These are phyloP conservation scores for Chionoecetes opilio DNA, from an alignment of 1,140 invertebrate species.

Conservation along the genomic window DNA sequence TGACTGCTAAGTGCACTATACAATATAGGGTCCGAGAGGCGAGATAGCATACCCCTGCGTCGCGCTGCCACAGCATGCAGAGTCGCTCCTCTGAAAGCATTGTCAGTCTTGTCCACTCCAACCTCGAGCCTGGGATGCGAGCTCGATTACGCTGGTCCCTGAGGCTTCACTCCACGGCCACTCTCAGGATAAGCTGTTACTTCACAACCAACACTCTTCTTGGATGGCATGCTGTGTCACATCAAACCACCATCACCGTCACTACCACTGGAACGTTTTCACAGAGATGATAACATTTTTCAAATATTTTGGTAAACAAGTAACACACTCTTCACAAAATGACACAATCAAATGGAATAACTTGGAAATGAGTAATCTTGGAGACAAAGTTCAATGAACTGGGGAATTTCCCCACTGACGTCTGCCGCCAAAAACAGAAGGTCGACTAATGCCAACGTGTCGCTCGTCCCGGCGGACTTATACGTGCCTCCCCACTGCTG, in stretches of 20 bases:
- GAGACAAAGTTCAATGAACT: background rate
- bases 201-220: background rate
- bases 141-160: background rate
- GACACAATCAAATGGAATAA: background rate
- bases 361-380: background rate
- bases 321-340: background rate
- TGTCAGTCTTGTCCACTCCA: background rate
- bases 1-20: background rate
- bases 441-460: constrained; percentile 27
- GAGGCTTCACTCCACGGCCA: background rate
- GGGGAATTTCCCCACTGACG: background rate
- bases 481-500: background rate
- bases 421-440: background rate
- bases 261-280: constrained; percentile 8
- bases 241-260: background rate
- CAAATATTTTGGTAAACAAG: background rate
- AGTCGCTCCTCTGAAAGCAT: constrained; percentile 17
- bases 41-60: background rate
- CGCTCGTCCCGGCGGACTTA: background rate
- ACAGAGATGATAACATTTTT: background rate
- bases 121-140: background rate
- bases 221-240: constrained; percentile 16
- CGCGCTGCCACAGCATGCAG: constrained; percentile 1
- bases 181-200: background rate
- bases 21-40: background rate